These are phyloP conservation scores for Nansenia antarctica DNA, from an alignment of 2,113 vertebrate genomes.

Conservation along the genomic window DNA sequence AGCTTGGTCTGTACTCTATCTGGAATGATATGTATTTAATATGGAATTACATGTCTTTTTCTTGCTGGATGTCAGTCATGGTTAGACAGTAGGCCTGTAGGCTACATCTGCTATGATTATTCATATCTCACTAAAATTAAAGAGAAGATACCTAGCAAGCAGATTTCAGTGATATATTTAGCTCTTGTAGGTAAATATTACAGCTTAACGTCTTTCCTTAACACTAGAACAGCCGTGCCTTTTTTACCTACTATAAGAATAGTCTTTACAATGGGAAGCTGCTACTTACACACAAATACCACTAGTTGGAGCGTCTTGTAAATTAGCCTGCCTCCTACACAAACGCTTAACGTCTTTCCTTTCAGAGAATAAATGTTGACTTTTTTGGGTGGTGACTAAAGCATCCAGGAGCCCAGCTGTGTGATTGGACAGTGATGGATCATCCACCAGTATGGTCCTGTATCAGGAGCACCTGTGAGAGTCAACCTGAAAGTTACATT, in stretches of 20 bases:
- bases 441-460: slow-evolving; percentile 27
- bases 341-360: too few relatives aligned
- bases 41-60: too few relatives aligned
- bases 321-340: too few relatives aligned
- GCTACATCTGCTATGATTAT: slow-evolving; percentile 1
- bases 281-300: too few relatives aligned
- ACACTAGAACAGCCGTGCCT: too few relatives aligned
- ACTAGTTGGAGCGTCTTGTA: too few relatives aligned
- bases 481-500: slow-evolving; percentile 8
- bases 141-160: not conserved
- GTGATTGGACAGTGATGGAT: not conserved
- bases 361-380: not conserved
- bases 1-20: slow-evolving; percentile 33
- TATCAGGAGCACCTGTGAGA: slow-evolving; percentile 22
- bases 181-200: too few relatives aligned
- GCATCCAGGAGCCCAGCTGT: not conserved
- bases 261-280: too few relatives aligned
- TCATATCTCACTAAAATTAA: slow-evolving; percentile 20
- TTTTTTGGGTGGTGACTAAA: not conserved
- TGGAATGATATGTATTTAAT: slow-evolving; percentile 38
- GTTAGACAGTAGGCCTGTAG: too few relatives aligned
- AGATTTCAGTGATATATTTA: not conserved
- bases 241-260: too few relatives aligned
- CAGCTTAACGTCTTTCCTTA: not conserved
- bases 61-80: slow-evolving; percentile 30